Evolutionary conservation across 2,888 invertebrate genomes (phyloP).

Genomic region (Eudasyphora cyanicolor): DNA sequence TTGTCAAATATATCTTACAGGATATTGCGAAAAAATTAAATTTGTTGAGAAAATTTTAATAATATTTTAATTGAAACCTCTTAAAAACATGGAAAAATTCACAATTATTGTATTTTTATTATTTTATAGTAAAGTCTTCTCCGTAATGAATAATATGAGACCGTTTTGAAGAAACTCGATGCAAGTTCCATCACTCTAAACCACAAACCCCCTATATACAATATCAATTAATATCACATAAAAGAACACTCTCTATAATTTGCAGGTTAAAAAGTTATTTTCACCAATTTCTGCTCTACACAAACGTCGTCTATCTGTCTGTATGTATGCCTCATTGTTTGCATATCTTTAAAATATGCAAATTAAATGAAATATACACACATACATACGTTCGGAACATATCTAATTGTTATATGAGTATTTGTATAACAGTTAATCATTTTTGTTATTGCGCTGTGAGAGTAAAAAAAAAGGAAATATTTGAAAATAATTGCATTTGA

Average conservation of each 20-base stretch:
- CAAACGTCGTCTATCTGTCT: background rate
- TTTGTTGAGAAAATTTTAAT: no score
- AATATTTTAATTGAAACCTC: no score
- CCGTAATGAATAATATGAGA: no score
- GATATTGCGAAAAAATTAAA: no score
- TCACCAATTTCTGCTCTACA: background rate
- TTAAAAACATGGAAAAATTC: no score
- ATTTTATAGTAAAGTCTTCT: no score
- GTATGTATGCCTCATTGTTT: background rate
- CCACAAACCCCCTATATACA: background rate
- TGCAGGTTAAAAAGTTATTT: background rate
- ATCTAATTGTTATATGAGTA: background rate
- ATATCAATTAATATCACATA: slow-evolving; percentile 8
- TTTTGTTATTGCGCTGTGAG: background rate
- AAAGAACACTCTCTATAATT: background rate
- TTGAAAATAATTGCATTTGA: background rate
- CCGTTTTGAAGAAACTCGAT: no score
- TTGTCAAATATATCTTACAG: no score
- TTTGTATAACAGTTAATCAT: background rate
- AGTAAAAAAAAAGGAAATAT: slow-evolving; percentile 2
- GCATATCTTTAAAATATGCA: slow-evolving; percentile 5
- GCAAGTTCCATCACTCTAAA: background rate
- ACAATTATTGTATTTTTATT: no score
- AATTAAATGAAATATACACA: background rate
- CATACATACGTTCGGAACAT: background rate